These are phyloP conservation scores for Paradoxurus hermaphroditus DNA, from an alignment of 2,113 vertebrate species.

Conservation along the genomic window DNA sequence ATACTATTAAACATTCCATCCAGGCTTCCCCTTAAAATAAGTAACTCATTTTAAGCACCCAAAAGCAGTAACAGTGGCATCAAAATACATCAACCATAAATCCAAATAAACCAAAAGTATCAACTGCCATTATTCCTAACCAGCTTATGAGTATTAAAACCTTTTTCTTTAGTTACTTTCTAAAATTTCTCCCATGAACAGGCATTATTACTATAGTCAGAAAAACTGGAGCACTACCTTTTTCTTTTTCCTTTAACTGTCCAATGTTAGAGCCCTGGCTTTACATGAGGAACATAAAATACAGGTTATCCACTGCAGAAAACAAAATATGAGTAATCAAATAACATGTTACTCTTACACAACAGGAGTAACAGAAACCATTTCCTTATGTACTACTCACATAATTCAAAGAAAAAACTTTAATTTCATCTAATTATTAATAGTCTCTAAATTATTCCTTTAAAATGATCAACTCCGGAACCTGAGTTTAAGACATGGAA, in stretches of 20 bases:
- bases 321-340: neutral
- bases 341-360: neutral
- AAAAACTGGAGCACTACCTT: neutral
- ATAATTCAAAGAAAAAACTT: conserved; percentile 4
- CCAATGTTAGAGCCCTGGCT: neutral
- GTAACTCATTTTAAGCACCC: neutral
- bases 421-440: conserved; percentile 10
- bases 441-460: neutral
- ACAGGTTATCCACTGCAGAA: neutral
- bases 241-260: neutral
- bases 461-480: neutral
- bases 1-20: neutral
- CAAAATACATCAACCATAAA: conserved; percentile 19
- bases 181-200: neutral
- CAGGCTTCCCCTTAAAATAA: neutral
- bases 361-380: neutral
- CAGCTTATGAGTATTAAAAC: neutral
- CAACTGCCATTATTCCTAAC: neutral
- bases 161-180: neutral
- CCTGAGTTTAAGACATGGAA: conserved; percentile 13
- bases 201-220: conserved; percentile 3
- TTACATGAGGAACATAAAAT: neutral
- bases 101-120: neutral
- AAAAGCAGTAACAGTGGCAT: neutral
- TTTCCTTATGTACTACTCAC: neutral